phyloP scores from a whole-genome alignment of 2,113 vertebrate species.

The Trichomycterus rosablanca region DNA sequence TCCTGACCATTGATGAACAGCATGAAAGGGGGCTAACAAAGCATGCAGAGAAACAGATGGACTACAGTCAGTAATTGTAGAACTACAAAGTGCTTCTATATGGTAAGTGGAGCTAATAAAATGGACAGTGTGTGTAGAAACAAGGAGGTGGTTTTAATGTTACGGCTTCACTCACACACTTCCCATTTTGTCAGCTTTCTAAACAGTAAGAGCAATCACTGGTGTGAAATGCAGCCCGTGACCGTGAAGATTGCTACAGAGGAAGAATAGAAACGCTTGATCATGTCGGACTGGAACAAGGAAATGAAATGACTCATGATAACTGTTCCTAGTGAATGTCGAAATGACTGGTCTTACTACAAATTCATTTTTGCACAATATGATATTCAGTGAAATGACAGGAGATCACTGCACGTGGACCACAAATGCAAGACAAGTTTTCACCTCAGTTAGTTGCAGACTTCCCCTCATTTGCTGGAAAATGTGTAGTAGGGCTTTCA shows the following conservation, averaged over 20 bases:
- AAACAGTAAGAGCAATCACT: conserved; percentile 13
- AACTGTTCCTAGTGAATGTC: background rate
- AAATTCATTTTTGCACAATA: background rate
- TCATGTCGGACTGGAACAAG: background rate
- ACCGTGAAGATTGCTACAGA: background rate
- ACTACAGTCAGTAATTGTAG: too few species aligned
- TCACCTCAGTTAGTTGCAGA: too few species aligned
- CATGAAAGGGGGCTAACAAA: too few species aligned
- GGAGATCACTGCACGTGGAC: background rate
- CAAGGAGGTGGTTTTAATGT: too few species aligned
- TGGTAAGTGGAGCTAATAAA: too few species aligned
- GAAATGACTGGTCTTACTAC: background rate
- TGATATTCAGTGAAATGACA: conserved; percentile 2
- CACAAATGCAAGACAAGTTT: too few species aligned
- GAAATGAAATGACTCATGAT: background rate
- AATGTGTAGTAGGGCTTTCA: too few species aligned
- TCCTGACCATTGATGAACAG: too few species aligned
- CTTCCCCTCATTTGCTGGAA: too few species aligned
- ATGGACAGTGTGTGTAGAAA: too few species aligned
- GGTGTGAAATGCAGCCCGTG: background rate
- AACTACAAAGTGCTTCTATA: too few species aligned
- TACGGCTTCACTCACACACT: background rate
- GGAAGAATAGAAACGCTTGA: background rate
- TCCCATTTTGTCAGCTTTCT: background rate
- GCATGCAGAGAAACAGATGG: too few species aligned